Conservation (phyloP, 1,140 invertebrate genomes). For the Marisa cornuarietis region DNA sequence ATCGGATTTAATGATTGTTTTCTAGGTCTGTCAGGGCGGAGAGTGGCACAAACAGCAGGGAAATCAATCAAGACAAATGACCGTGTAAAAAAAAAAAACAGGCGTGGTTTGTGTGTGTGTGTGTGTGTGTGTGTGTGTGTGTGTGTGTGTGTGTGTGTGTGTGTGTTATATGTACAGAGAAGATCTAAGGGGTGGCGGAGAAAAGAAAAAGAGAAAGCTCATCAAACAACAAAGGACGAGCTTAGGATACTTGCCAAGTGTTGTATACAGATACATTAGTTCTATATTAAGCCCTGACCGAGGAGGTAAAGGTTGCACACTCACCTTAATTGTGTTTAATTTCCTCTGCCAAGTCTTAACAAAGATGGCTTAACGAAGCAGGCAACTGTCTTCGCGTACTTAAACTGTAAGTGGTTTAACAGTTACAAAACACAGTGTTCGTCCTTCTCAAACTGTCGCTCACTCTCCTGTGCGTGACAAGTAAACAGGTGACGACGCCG, state of each 20-base stretch:
- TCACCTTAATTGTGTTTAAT: background rate
- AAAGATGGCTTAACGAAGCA: background rate
- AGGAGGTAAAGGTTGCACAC: background rate
- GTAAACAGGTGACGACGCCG: too few relatives aligned
- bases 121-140: conserved; percentile 12
- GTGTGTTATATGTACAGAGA: background rate
- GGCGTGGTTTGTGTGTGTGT: background rate
- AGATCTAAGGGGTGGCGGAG: background rate
- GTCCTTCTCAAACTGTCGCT: too few relatives aligned
- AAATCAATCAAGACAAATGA: too few relatives aligned
- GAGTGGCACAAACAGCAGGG: too few relatives aligned
- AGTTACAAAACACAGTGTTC: too few relatives aligned
- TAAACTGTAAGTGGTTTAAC: too few relatives aligned
- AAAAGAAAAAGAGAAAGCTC: background rate
- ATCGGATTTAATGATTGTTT: background rate
- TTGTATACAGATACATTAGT: background rate
- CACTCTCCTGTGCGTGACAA: too few relatives aligned
- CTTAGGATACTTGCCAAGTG: background rate
- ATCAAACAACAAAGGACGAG: background rate
- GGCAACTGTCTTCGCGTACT: background rate
- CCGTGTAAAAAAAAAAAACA: too few relatives aligned
- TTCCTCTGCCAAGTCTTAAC: background rate
- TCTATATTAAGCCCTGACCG: too few relatives aligned
- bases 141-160: conserved; percentile 17
- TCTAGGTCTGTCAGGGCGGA: background rate